Conservation (phyloP, 2,113 vertebrate genomes). For the Corythornis cristatus region DNA sequence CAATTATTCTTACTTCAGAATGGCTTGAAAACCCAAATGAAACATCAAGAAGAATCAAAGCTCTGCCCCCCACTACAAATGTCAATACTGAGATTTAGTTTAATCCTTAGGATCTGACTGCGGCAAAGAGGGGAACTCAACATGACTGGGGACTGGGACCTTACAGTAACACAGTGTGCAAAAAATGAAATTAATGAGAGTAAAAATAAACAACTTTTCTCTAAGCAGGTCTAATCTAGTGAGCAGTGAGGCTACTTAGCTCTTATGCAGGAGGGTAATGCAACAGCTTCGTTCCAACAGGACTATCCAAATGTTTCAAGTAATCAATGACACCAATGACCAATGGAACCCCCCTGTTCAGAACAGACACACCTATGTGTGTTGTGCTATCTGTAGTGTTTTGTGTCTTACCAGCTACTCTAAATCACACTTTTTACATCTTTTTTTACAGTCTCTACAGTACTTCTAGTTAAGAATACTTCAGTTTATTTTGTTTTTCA, state of each 20-base stretch:
- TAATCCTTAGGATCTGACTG: constrained; percentile 28
- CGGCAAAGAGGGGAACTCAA: not conserved
- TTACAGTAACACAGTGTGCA: not conserved
- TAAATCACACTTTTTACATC: not conserved
- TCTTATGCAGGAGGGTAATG: not conserved
- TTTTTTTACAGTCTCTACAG: not conserved
- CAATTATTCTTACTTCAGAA: constrained; percentile 35
- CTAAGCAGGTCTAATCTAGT: not conserved
- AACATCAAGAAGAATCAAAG: not conserved
- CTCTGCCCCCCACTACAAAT: not conserved
- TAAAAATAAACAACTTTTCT: not conserved
- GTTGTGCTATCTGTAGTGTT: not conserved
- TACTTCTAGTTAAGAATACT: not conserved
- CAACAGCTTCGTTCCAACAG: not conserved
- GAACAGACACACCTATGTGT: not conserved
- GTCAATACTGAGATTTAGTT: constrained; percentile 24
- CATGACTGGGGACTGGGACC: not conserved
- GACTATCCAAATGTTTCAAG: constrained; percentile 26
- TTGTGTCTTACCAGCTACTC: not conserved
- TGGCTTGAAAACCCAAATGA: constrained; percentile 9
- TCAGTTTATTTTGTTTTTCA: not conserved
- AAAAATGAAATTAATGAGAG: not conserved
- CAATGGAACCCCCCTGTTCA: not conserved
- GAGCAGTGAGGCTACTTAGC: not conserved
- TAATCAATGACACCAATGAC: constrained; percentile 4